Evolutionary conservation across 2,797 vertebrate genomes (phyloP), one percentile per base, ranked within the genome.

Genomic region (Chanos chanos): DNA sequence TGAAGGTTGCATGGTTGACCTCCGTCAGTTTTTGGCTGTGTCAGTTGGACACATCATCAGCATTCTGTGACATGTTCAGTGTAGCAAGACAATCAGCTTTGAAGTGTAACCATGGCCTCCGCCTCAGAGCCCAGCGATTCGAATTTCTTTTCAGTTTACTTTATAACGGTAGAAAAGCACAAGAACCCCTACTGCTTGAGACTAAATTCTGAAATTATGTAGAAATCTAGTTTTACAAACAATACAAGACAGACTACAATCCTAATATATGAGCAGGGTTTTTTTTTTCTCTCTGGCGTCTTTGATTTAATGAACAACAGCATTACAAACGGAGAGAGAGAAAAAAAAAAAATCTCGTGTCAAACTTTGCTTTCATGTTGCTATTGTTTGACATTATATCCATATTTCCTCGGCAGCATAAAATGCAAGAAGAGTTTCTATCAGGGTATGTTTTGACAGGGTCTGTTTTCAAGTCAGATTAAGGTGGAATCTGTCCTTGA

Each of bases 21-120:
- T 72, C 77, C 86, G 81, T 75, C 79, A 81, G 84, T 85, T 84
- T 82, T 71, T 76, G 66, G 55, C 79, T 47, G 73, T 86, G 86
- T 84, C 82, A 81, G 72, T 63, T 71, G 80, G 80, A 74, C 56
- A 70, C 72, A 73, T 75, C 71, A 66, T 73, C 63, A 71, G 71
- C 67, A 65, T 75, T 70, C 68, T 50, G 75, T 86, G 81, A 83
- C 81, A 84, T 78, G 69, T 68, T 71, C 77, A 79, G 73, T 75
- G 68, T 72, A 81, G 76, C 72, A 74, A 57, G 45, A 63, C 64
- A 52, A 53, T 68, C 68, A 58, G 70, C 77, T 73, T 72, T 77
- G 76, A 59, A 41, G 68, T 80, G 81, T 81, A 79, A 75, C 68
- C 75, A 69, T 75, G 74, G 74, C 75, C 79, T 74, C 78, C 67